Base-by-base conservation (phyloP, 2,888 invertebrate species). In the Trichopria drosophilae region DNA sequence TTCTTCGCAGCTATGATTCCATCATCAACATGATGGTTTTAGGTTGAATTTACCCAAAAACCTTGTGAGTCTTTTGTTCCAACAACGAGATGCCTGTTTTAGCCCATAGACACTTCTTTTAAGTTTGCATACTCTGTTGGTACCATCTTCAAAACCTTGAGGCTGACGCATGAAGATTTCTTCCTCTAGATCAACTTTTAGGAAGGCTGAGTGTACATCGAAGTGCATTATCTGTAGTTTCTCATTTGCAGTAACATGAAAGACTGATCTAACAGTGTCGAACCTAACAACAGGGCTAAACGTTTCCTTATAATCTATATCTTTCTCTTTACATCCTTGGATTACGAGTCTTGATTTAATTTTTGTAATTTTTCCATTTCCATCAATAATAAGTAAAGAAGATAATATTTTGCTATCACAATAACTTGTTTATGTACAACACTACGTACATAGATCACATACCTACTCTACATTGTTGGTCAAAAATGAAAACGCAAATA, bases 41-140 rank as follows among this genome's bases (percentile, higher is more conserved):
- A n/a, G n/a, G n/a, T n/a, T n/a, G 15, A 40, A 26, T 34, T 36
- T 6, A 20, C 43, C 10, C 7, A 56, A 23, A 22, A 49, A 49
- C 16, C 22, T 41, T 16, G 39, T 32, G 29, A 55, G 42, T 3
- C 41, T 35, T 32, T 44, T 46, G 18, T 66, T 64, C 62, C 62
- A 66, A 28, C 53, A 51, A 40, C 62, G 55, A 20, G 65, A 59
- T 18, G 66, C 59, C 60, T 66, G 63, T 47, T 64, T 67, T 10
- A 67, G 44, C 6, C 67, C 63, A 55, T 67, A 67, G 16, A 66
- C 46, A 44, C 63, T 63, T 46, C 53, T 67, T 20, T 50, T 58
- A 10, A 66, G 40, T 40, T 45, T 48, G 24, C 63, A 65, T 1
- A 63, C 62, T 12, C 41, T 46, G 3, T 31, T 36, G 1, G 55